Evolutionary conservation across 1,140 invertebrate species (phyloP).

Genomic region (Brevipalpus yothersi): DNA sequence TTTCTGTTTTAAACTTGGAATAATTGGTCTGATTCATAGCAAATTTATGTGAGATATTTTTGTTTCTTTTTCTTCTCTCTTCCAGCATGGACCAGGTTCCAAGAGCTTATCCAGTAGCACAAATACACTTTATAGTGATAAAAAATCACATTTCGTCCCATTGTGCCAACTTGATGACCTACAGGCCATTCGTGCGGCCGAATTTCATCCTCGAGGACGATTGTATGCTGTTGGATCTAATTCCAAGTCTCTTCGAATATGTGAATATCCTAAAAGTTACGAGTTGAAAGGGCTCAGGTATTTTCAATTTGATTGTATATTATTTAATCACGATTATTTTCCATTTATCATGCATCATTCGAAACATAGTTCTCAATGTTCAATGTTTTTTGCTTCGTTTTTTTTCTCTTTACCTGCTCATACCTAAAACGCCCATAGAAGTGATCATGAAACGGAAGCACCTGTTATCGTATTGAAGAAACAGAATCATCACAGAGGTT

Average conservation of each 20-base stretch:
- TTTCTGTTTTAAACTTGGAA: too few relatives aligned
- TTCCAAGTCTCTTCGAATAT: conserved; percentile 83
- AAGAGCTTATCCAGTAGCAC: not conserved
- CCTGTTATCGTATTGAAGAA: conserved; percentile 74
- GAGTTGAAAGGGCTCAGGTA: conserved; percentile 16
- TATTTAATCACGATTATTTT: too few relatives aligned
- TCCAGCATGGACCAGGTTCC: not conserved
- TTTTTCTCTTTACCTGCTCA: not conserved
- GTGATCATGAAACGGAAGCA: conserved; percentile 21
- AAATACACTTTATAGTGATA: not conserved
- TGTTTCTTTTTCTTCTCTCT: not conserved
- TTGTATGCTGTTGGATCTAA: conserved; percentile 93
- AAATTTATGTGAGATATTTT: not conserved
- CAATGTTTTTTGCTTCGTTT: not conserved
- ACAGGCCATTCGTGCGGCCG: conserved; percentile 83
- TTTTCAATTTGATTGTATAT: conserved; percentile 26
- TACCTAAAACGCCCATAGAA: not conserved
- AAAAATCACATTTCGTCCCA: conserved; percentile 43
- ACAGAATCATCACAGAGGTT: conserved; percentile 91
- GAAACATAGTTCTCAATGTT: not conserved
- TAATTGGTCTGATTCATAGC: too few relatives aligned
- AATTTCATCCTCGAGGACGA: conserved; percentile 85
- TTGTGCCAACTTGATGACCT: conserved; percentile 81
- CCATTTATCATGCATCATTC: too few relatives aligned
- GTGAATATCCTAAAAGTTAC: conserved; percentile 44